phyloP scores from a whole-genome alignment of 2,888 invertebrate species.

The Stenodera caucasica region DNA sequence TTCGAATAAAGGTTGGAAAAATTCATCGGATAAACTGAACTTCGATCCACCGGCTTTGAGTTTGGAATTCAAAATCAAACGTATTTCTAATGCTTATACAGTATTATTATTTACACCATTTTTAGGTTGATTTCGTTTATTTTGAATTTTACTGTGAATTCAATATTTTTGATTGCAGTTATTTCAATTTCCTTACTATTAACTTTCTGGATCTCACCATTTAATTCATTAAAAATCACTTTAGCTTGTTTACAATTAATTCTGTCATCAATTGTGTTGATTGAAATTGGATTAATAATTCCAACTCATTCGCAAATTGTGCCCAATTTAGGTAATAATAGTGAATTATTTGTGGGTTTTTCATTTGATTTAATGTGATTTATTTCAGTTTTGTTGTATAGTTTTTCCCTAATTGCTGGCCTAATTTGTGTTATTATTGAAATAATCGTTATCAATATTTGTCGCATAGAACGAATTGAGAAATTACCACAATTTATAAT shows the following conservation, averaged over 20 bases:
- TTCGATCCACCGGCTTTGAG: constrained; percentile 37
- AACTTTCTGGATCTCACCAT: constrained; percentile 51
- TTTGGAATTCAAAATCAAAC: constrained; percentile 41
- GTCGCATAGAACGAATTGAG: constrained; percentile 40
- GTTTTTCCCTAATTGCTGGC: constrained; percentile 42
- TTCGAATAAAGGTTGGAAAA: constrained; percentile 21
- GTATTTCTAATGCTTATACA: constrained; percentile 42
- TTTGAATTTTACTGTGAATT: neutral
- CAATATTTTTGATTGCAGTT: constrained; percentile 41
- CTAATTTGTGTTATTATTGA: constrained; percentile 42
- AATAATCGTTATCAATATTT: constrained; percentile 47
- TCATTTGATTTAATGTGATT: neutral
- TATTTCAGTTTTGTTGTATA: constrained; percentile 49
- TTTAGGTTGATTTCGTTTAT: constrained; percentile 38
- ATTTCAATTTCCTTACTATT: constrained; percentile 43
- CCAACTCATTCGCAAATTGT: constrained; percentile 45
- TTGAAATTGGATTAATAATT: constrained; percentile 41
- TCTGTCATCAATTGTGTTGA: constrained; percentile 42
- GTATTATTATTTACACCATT: constrained; percentile 48
- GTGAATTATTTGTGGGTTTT: constrained; percentile 3
- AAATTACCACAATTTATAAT: constrained; percentile 42
- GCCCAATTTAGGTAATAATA: constrained; percentile 49
- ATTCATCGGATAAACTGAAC: constrained; percentile 8
- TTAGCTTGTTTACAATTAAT: constrained; percentile 47
- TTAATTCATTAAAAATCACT: constrained; percentile 47